These are phyloP conservation scores for Chascanopsetta lugubris DNA, from an alignment of 2,113 vertebrate species.

Conservation along the genomic window DNA sequence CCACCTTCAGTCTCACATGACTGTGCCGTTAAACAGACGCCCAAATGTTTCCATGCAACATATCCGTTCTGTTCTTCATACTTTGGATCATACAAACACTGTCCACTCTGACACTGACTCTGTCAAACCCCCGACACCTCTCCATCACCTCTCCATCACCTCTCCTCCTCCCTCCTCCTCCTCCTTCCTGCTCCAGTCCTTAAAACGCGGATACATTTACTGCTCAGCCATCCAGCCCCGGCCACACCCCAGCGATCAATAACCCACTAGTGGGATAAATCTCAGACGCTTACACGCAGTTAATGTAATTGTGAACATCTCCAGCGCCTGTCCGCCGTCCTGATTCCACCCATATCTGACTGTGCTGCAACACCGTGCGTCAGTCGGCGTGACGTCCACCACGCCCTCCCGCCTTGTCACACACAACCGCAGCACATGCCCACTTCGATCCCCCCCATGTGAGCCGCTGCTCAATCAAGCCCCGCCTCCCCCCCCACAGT, in stretches of 20 bases:
- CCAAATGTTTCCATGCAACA: too few species aligned
- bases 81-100: too few species aligned
- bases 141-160: too few species aligned
- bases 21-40: too few species aligned
- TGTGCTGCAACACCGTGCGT: constrained; percentile 12
- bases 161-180: too few species aligned
- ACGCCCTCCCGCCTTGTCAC: constrained; percentile 32
- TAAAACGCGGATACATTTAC: constrained; percentile 23
- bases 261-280: constrained; percentile 21
- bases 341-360: constrained; percentile 3
- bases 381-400: constrained; percentile 4
- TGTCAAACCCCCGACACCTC: too few species aligned
- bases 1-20: too few species aligned
- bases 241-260: constrained; percentile 36
- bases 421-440: constrained; percentile 29
- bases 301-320: constrained; percentile 39
- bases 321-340: background rate
- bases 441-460: constrained; percentile 34
- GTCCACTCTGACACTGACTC: too few species aligned
- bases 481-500: constrained; percentile 61
- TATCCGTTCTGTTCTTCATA: too few species aligned
- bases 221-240: background rate
- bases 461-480: constrained; percentile 5
- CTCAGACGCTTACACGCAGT: constrained; percentile 23
- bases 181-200: background rate